Evolutionary conservation across 1,140 invertebrate genomes (phyloP), one percentile per base, ranked within the genome.

Genomic region (Drosophila bipectinata): DNA sequence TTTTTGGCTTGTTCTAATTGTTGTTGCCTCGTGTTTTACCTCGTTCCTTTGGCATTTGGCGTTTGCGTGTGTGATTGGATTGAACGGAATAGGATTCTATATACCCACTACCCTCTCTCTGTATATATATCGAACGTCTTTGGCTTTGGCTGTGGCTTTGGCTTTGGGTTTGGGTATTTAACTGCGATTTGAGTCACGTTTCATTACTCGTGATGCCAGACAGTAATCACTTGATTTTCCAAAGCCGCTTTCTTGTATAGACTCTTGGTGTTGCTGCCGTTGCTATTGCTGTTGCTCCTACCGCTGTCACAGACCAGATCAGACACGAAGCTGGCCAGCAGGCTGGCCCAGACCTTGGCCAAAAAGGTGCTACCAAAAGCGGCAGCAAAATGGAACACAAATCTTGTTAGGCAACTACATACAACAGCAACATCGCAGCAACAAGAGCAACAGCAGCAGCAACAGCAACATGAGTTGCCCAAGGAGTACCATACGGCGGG

Each of bases 111-210:
- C 18, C 7, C 3, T 8, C 0, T 15, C 9, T 60, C 34, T 30
- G n/a, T n/a, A 51, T 34, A 59, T 30, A 15, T 45, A 55, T 51
- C 15, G 15, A 9, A n/a, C 39, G 67, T 49, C 24, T 48, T 48
- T 41, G 48, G 53, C 28, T 66, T 12, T 5, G 34, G 53, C 28
- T 64, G 2, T 5, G 34, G n/a, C n/a, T n/a, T n/a, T n/a, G n/a
- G n/a, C n/a, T n/a, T n/a, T n/a, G n/a, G n/a, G 34, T 41, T 78
- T 67, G 80, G 76, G 83, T 83, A 83, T 87, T 87, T 88, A 88
- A 87, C 83, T 87, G 76, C 83, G 76, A 88, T 87, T 87, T 88
- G 83, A 87, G 83, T 87, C 83, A 87, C 83, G 83, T 87, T 87
- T 87, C 83, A 87, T 88, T 87, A 87, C 83, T 87, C 83, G 83